Evolutionary conservation across 2,797 vertebrate species (phyloP), one percentile per base, ranked within the genome.

Genomic region (Nyctalus aviator): DNA sequence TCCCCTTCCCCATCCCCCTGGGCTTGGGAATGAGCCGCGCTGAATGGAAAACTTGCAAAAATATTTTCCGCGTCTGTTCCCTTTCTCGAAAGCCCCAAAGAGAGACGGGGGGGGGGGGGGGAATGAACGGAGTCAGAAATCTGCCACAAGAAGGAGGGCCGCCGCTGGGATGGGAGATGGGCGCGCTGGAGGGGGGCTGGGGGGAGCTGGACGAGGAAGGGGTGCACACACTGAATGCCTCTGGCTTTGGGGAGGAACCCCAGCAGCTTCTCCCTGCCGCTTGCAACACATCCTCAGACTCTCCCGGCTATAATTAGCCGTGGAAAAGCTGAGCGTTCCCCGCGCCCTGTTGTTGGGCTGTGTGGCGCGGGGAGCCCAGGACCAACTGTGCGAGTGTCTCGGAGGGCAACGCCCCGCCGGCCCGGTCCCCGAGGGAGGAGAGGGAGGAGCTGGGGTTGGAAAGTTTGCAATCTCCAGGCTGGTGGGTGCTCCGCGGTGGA

Each of bases 311-410:
- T 97, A 97, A 97, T 97, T 97, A 97, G 96, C 96, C 21, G 53
- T 95, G 96, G 97, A 97, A 97, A 96, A 95, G 90, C 96, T 95
- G 95, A 97, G 97, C 95, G 97, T 97, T 97, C 95, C 96, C 93
- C 96, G 50, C n/a, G 35, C 84, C 75, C 90, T 95, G 95, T 90
- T 92, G 95, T 91, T 53, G 27, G 88, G 87, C 88, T 88, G 95
- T 92, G 96, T 94, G 86, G 44, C 44, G 44, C 75, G 21, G 73
- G 90, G 90, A 86, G 68, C 86, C 84, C 37, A 84, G 94, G 95
- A 95, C 96, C 96, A 97, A 97, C 97, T 96, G 96, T 97, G 46
- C 23, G 96, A 97, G 95, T 97, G 94, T 94, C 89, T 94, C 93
- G 0, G 73, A 94, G 96, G 94, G 95, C 94, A 82, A 88, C 94